phyloP scores from a whole-genome alignment of 2,797 vertebrate genomes.

The Spondyliosoma cantharus region DNA sequence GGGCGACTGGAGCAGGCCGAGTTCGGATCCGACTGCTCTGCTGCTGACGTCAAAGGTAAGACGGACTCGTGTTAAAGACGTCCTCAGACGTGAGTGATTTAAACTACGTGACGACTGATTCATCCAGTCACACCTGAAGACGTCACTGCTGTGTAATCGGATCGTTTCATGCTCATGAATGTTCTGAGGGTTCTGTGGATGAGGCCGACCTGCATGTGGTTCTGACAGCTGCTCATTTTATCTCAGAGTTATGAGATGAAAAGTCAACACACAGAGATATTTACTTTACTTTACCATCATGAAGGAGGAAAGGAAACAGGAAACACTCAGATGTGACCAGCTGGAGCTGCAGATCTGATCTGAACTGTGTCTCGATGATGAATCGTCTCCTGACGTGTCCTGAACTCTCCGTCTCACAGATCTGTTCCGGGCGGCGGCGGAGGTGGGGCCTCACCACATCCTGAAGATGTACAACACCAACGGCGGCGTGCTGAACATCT shows the following conservation, averaged over 20 bases:
- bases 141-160: background rate
- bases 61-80: background rate
- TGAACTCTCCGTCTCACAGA: slow-evolving; percentile 42
- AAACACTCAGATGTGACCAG: too few species aligned
- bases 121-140: too few species aligned
- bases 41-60: slow-evolving; percentile 77
- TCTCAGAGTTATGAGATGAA: too few species aligned
- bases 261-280: too few species aligned
- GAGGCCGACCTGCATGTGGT: slow-evolving; percentile 48
- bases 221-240: slow-evolving; percentile 55
- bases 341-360: too few species aligned
- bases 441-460: slow-evolving; percentile 75
- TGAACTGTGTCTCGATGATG: background rate
- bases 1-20: slow-evolving; percentile 73
- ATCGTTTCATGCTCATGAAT: background rate
- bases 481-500: slow-evolving; percentile 76
- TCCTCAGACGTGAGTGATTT: background rate
- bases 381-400: background rate
- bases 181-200: background rate
- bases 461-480: slow-evolving; percentile 75
- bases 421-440: slow-evolving; percentile 73
- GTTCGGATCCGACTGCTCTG: slow-evolving; percentile 64
- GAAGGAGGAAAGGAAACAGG: too few species aligned
- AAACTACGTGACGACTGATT: fast-evolving
- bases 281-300: too few species aligned